Percentiles rank a stretch among this genome's conserved stretches.
phyloP scores from a whole-genome alignment of 2,888 invertebrate species.

The Baccha elongata region DNA sequence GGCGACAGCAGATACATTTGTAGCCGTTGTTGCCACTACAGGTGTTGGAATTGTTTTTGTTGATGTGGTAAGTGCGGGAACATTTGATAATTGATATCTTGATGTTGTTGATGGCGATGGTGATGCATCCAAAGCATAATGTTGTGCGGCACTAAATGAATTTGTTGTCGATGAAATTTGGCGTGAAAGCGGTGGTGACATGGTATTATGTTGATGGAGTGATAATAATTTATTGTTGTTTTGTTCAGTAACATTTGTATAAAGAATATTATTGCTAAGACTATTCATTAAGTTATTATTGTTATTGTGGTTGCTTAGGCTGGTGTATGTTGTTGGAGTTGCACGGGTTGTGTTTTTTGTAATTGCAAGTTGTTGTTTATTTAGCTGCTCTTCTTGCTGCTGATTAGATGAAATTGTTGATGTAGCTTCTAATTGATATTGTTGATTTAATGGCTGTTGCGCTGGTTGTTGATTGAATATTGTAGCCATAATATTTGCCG shows the following conservation, averaged over 20 bases:
- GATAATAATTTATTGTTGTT: conserved; percentile 61
- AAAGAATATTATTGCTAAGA: conserved; percentile 74
- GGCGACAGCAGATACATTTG: conserved; percentile 55
- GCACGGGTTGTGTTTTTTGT: conserved; percentile 79
- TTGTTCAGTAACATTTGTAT: conserved; percentile 72
- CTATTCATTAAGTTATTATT: conserved; percentile 66
- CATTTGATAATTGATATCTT: conserved; percentile 72
- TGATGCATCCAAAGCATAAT: conserved; percentile 38
- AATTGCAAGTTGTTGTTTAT: conserved; percentile 75
- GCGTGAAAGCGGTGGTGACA: conserved; percentile 34
- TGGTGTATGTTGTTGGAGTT: conserved; percentile 77
- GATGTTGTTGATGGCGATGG: conserved; percentile 61
- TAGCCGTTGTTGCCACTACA: conserved; percentile 63
- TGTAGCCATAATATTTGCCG: conserved; percentile 89
- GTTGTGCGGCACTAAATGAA: conserved; percentile 50
- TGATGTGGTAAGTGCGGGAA: conserved; percentile 77
- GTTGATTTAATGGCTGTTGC: conserved; percentile 55
- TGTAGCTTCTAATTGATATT: conserved; percentile 72
- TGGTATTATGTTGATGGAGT: conserved; percentile 71
- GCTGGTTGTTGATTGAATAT: conserved; percentile 80
- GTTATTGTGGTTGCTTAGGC: conserved; percentile 74
- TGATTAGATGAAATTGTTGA: conserved; percentile 70
- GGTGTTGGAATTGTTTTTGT: conserved; percentile 79
- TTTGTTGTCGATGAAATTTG: conserved; percentile 48
- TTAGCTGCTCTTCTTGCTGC: conserved; percentile 66